Conservation (phyloP, 35 echinoderm and acorn worm species). For the Lytechinus variegatus region DNA sequence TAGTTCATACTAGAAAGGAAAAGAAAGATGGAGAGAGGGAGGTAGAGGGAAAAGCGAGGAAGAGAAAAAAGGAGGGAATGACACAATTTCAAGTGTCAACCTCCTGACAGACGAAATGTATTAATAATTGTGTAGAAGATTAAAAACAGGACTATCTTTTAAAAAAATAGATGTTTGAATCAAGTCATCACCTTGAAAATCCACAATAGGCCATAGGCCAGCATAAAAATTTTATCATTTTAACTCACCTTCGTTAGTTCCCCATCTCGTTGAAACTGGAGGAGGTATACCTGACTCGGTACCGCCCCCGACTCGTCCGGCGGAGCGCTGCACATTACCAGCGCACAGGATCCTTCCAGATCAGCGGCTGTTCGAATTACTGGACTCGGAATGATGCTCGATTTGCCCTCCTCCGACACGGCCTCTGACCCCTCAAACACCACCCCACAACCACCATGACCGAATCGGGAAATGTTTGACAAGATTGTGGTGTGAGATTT, state of each 20-base stretch:
- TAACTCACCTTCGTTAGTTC: background rate
- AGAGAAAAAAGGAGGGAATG: no score
- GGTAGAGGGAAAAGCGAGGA: no score
- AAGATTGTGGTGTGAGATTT: conserved; percentile 60
- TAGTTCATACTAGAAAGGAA: no score
- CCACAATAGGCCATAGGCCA: no score
- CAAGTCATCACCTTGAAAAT: no score
- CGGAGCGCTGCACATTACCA: conserved; percentile 69
- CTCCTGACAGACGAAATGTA: no score
- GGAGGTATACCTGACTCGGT: conserved; percentile 51
- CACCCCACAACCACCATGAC: conserved; percentile 62
- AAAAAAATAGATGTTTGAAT: no score
- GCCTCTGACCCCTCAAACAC: conserved; percentile 46
- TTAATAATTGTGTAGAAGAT: no score
- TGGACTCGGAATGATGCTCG: background rate
- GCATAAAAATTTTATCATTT: no score
- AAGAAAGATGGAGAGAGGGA: no score
- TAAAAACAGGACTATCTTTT: no score
- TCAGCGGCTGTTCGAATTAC: background rate
- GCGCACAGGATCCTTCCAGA: background rate
- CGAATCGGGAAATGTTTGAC: conserved; percentile 70
- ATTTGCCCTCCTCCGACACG: background rate
- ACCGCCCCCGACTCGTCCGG: conserved; percentile 44
- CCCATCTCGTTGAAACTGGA: conserved; percentile 23
- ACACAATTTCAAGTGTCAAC: no score